Evolutionary conservation across 2,797 vertebrate genomes (phyloP).

Genomic region (Sandelia bainsii): DNA sequence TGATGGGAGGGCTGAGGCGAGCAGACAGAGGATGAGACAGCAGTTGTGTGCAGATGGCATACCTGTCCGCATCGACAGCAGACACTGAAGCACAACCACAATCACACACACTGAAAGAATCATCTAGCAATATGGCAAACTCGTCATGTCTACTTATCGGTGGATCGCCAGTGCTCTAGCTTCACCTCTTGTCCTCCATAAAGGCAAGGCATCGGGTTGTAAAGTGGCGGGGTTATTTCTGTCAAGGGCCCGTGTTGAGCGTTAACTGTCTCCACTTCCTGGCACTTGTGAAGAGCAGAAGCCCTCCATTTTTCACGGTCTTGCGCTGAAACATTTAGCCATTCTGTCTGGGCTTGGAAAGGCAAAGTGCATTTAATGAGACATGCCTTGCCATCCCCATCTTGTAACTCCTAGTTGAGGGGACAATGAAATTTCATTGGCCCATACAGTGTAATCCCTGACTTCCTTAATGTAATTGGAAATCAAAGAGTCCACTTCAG

Average conservation of each 20-base stretch:
- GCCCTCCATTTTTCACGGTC: constrained; percentile 42
- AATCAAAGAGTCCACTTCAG: constrained; percentile 65
- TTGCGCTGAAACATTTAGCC: constrained; percentile 42
- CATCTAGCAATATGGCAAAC: constrained; percentile 19
- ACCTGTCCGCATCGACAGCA: constrained; percentile 38
- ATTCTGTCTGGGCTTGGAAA: constrained; percentile 33
- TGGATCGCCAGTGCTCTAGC: constrained; percentile 39
- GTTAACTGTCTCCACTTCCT: constrained; percentile 48
- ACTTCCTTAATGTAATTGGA: constrained; percentile 76
- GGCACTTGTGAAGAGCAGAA: constrained; percentile 43
- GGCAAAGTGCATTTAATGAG: constrained; percentile 71
- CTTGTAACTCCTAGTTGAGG: constrained; percentile 71
- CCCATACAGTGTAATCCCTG: constrained; percentile 65
- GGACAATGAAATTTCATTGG: constrained; percentile 76
- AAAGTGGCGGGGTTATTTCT: constrained; percentile 71
- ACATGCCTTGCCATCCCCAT: constrained; percentile 66
- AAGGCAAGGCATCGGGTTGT: constrained; percentile 53
- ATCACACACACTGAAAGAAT: constrained; percentile 15
- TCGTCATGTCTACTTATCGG: constrained; percentile 41
- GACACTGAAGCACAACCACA: constrained; percentile 2
- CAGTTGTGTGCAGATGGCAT: constrained; percentile 30
- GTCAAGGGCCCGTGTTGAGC: constrained; percentile 45
- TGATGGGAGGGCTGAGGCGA: constrained; percentile 34
- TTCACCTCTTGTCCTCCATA: constrained; percentile 66
- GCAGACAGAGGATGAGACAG: constrained; percentile 41